Conservation (phyloP, 2,888 invertebrate species). For the Camponotus fellah region DNA sequence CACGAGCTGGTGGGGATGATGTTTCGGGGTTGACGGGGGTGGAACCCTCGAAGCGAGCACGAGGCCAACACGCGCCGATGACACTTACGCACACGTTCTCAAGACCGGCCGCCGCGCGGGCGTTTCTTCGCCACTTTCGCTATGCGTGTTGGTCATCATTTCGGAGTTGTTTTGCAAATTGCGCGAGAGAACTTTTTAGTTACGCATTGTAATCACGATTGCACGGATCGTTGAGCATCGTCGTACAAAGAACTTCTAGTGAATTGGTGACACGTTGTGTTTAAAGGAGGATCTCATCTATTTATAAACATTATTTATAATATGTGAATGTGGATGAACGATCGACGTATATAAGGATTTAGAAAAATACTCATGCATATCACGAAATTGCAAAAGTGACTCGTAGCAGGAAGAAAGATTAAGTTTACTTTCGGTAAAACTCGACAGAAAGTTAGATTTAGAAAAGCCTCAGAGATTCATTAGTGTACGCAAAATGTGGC, state of each 20-base stretch:
- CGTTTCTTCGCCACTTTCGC: constrained; percentile 34
- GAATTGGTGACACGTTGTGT: constrained; percentile 7
- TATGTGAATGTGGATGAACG: not conserved
- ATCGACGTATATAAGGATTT: not conserved
- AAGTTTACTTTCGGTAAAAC: not conserved
- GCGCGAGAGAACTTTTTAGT: not conserved
- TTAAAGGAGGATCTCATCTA: not conserved
- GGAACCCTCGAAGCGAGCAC: constrained; percentile 73
- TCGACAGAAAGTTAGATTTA: not conserved
- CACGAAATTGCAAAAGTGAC: constrained; percentile 2
- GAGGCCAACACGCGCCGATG: constrained; percentile 82
- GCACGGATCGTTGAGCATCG: not conserved
- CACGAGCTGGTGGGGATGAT: constrained; percentile 67
- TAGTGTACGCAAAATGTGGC: constrained; percentile 82
- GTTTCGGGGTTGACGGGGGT: constrained; percentile 65
- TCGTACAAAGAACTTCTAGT: not conserved
- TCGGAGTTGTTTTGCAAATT: constrained; percentile 26
- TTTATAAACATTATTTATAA: not conserved
- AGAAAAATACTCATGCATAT: not conserved
- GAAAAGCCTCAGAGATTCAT: constrained; percentile 48
- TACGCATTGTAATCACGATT: not conserved
- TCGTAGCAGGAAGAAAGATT: not conserved
- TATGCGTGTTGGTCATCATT: not conserved
- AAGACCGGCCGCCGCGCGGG: constrained; percentile 64
- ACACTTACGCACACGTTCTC: constrained; percentile 79